Evolutionary conservation across 2,888 invertebrate genomes (phyloP).

Genomic region (Athrips mouffetella): DNA sequence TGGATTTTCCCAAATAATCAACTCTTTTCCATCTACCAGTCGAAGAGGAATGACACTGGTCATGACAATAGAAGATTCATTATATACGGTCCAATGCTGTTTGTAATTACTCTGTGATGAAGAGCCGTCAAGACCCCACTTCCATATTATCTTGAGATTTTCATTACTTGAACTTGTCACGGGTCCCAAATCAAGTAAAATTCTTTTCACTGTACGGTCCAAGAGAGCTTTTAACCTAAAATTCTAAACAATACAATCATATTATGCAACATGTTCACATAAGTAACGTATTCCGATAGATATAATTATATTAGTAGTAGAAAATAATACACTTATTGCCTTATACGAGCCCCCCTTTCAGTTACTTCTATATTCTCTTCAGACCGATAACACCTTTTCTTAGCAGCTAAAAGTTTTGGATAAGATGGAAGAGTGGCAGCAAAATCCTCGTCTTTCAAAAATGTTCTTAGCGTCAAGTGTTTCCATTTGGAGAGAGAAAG

Average conservation of each 20-base stretch:
- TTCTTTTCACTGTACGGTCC: conserved; percentile 1
- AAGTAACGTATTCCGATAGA: background rate
- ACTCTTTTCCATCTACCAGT: background rate
- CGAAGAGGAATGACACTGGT: background rate
- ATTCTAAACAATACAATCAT: background rate
- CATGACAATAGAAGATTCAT: background rate
- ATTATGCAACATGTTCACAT: background rate
- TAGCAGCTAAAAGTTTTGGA: conserved; percentile 3
- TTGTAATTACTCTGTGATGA: conserved; percentile 13
- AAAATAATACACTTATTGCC: background rate
- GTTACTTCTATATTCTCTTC: conserved; percentile 1
- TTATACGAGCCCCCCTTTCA: background rate
- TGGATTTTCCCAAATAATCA: background rate
- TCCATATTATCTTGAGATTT: conserved; percentile 5
- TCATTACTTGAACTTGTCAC: conserved; percentile 6
- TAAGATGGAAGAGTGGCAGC: conserved; percentile 5
- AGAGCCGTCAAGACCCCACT: conserved; percentile 14
- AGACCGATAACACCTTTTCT: conserved; percentile 3
- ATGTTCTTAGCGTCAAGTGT: background rate
- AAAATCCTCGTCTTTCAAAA: background rate
- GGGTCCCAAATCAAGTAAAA: conserved; percentile 1
- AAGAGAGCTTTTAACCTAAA: conserved; percentile 6
- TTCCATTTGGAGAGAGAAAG: conserved; percentile 10
- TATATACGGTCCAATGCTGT: background rate
- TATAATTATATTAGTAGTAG: too few relatives aligned